A percentile compares a stretch with the other conserved stretches of the same genome.
Conservation (phyloP, 2,113 vertebrate genomes). For the Dicentrarchus labrax region DNA sequence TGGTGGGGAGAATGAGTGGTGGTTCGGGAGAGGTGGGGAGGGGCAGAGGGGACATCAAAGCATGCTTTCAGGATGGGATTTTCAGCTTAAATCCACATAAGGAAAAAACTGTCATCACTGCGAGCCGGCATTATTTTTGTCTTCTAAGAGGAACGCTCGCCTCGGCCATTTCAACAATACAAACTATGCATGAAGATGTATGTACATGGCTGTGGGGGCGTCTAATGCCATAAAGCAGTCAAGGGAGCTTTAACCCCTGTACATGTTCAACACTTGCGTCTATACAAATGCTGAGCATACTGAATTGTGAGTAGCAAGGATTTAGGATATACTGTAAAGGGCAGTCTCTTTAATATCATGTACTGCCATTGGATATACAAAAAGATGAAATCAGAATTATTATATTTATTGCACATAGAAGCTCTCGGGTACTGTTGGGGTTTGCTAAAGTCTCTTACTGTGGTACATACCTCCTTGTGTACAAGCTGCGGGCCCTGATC, state of each 20-base stretch:
- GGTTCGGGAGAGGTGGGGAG: slow-evolving; percentile 50
- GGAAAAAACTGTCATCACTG: slow-evolving; percentile 77
- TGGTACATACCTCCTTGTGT: slow-evolving; percentile 77
- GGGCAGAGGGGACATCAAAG: slow-evolving; percentile 81
- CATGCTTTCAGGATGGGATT: slow-evolving; percentile 80
- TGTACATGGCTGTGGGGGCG: slow-evolving; percentile 40
- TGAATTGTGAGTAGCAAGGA: slow-evolving; percentile 8
- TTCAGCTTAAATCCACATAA: slow-evolving; percentile 82
- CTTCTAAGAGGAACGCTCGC: slow-evolving; percentile 57
- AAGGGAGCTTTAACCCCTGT: slow-evolving; percentile 41
- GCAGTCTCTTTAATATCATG: slow-evolving; percentile 26
- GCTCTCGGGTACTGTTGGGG: neutral
- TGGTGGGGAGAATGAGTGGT: slow-evolving; percentile 42
- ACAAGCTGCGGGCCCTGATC: slow-evolving; percentile 70
- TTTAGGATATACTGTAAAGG: slow-evolving; percentile 18
- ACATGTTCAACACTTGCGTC: slow-evolving; percentile 40
- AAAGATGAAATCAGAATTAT: neutral
- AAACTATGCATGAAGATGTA: slow-evolving; percentile 43
- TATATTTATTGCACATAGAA: slow-evolving; percentile 24
- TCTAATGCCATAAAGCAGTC: slow-evolving; percentile 47
- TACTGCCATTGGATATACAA: slow-evolving; percentile 25
- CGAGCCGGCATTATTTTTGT: slow-evolving; percentile 65
- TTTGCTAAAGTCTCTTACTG: slow-evolving; percentile 20
- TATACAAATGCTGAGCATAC: slow-evolving; percentile 6
- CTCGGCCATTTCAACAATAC: slow-evolving; percentile 64